Evolutionary conservation across 2,888 invertebrate genomes (phyloP).

Genomic region (Andrena hattorfiana): DNA sequence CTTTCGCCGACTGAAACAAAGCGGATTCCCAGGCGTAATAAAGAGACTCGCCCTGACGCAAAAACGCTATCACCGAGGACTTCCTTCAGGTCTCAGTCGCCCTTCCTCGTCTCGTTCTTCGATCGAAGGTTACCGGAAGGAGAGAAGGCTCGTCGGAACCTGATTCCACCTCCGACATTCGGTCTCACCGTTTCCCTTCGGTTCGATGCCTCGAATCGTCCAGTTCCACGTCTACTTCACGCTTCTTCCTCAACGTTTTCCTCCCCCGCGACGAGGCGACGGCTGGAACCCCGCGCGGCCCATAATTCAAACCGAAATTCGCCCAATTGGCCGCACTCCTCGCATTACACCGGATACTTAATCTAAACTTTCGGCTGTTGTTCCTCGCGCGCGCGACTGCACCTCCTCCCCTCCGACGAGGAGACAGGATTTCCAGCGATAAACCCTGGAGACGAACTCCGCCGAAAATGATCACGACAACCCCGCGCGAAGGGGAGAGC

Average conservation of each 20-base stretch:
- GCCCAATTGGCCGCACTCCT: constrained; percentile 77
- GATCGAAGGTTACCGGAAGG: constrained; percentile 21
- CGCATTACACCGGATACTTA: constrained; percentile 80
- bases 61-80: constrained; percentile 69
- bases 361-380: constrained; percentile 78
- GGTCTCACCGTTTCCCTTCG: constrained; percentile 4
- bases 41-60: constrained; percentile 76
- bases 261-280: not conserved
- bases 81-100: constrained; percentile 12
- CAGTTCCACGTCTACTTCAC: not conserved
- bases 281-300: constrained; percentile 31
- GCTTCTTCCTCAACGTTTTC: not conserved
- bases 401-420: not conserved
- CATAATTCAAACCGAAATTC: constrained; percentile 80
- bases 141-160: not conserved
- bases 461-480: constrained; percentile 29
- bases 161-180: constrained; percentile 10
- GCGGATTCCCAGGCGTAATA: constrained; percentile 82
- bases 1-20: constrained; percentile 79
- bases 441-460: constrained; percentile 14
- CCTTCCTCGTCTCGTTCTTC: not conserved
- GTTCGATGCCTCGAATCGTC: not conserved
- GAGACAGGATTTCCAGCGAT: constrained; percentile 23
- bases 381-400: not conserved
- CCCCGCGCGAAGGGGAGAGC: not conserved